Base-by-base conservation (phyloP, 2,888 invertebrate genomes). In the Myopa tessellatipennis region DNA sequence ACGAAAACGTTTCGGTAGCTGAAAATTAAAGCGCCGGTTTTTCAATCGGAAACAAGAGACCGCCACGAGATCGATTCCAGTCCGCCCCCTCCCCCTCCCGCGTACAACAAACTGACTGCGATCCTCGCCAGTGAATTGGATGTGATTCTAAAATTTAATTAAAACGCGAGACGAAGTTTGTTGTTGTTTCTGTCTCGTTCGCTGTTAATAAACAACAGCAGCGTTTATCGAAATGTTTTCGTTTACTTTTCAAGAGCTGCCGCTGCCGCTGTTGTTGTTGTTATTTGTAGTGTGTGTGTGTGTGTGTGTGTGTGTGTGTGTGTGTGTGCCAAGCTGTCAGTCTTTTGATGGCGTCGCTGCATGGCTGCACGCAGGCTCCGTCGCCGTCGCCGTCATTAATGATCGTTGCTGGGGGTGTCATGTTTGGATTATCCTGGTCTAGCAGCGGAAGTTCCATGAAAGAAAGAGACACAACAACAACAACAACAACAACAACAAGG, bases 351-450 rank as follows among this genome's bases (percentile, higher is more conserved):
- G 40, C 72, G 50, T 18, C 52, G 52, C 26, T 18, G 12, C n/a
- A 8, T 3, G 60, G 12, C n/a, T 12, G 36, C 34, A 18, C 63
- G 26, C 63, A 5, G 52, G 12, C 34, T 40, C 5, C 12, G 36
- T 68, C 34, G 40, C 16, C 40, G 40, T 16, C 18, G 58, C 72
- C 34, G 73, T 26, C 70, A 45, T 38, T 36, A 45, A 61, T 18
- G 72, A 74, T 74, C 74, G 67, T 67, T 68, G 74, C 74, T 52
- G 71, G 73, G 67, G 67, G 73, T 45, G 73, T 73, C 73, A 45
- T 60, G 60, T 72, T 34, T 55, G 45, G n/a, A 4, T 55, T 61
- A 18, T 73, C 61, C 60, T 60, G 26, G 4, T n/a, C 4, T 40
- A 18, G 45, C 61, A 34, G 61, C 73, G 73, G 73, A 73, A 73